Percentiles rank a stretch among this genome's conserved stretches.
These are phyloP conservation scores for Octopus bimaculoides DNA, from an alignment of 1,140 invertebrate genomes.

Conservation along the genomic window DNA sequence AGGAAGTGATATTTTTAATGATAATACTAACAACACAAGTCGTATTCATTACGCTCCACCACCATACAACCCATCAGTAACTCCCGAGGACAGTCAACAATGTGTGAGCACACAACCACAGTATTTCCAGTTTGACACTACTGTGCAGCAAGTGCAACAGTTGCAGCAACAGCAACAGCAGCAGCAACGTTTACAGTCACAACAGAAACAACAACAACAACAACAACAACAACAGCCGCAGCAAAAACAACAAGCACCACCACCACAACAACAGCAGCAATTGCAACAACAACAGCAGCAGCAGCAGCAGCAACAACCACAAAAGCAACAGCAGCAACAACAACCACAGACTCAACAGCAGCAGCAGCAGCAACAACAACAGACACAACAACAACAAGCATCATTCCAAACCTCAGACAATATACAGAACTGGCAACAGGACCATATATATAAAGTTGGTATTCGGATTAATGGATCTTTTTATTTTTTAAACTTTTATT, in stretches of 20 bases:
- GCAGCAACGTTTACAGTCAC: slow-evolving; percentile 41
- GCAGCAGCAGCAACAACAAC: slow-evolving; percentile 41
- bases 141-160: slow-evolving; percentile 12
- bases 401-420: neutral
- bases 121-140: slow-evolving; percentile 31
- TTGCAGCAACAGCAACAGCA: slow-evolving; percentile 21
- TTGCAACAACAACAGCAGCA: slow-evolving; percentile 49
- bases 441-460: slow-evolving; percentile 19
- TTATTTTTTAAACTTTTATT: too few relatives aligned
- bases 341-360: slow-evolving; percentile 51
- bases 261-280: slow-evolving; percentile 28
- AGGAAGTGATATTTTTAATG: slow-evolving; percentile 24
- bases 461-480: too few relatives aligned
- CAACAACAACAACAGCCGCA: slow-evolving; percentile 36
- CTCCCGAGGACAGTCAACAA: slow-evolving; percentile 13
- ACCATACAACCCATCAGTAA: slow-evolving; percentile 23
- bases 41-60: slow-evolving; percentile 19
- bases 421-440: slow-evolving; percentile 24
- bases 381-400: slow-evolving; percentile 29
- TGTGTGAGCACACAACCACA: slow-evolving; percentile 21
- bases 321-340: slow-evolving; percentile 19
- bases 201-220: slow-evolving; percentile 49
- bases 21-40: slow-evolving; percentile 10
- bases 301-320: slow-evolving; percentile 29
- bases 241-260: slow-evolving; percentile 21